Percentiles rank a stretch among this genome's conserved stretches.
phyloP scores from a whole-genome alignment of 2,113 vertebrate species.

The Ariopsis seemanni region DNA sequence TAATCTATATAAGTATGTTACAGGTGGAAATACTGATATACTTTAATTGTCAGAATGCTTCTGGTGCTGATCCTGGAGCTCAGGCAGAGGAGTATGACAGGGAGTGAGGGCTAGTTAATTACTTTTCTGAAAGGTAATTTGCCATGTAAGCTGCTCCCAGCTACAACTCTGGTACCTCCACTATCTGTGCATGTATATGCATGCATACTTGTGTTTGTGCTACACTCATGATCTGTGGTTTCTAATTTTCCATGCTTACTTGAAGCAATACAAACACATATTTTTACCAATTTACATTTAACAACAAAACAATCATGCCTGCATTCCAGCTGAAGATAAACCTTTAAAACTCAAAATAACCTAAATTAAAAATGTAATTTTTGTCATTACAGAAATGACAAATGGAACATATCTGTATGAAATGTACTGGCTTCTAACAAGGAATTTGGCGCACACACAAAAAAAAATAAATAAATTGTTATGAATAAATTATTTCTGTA shows the following conservation, averaged over 20 bases:
- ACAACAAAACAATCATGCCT: neutral
- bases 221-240: neutral
- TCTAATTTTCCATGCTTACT: neutral
- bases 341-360: neutral
- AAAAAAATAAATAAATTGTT: neutral
- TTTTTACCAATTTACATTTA: neutral
- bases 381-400: neutral
- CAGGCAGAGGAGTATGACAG: conserved; percentile 15
- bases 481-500: neutral
- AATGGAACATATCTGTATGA: neutral
- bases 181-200: conserved; percentile 20
- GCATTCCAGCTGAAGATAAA: neutral
- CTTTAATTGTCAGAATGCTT: neutral
- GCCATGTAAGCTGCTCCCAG: conserved; percentile 35
- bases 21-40: neutral
- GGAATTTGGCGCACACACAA: neutral
- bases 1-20: neutral
- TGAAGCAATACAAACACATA: neutral
- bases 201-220: conserved; percentile 12
- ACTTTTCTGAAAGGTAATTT: conserved; percentile 40
- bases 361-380: too few relatives aligned
- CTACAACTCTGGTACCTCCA: conserved; percentile 21
- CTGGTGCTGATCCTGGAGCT: neutral
- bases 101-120: conserved; percentile 39
- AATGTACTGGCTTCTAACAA: neutral